Base-by-base conservation (phyloP, 1,140 invertebrate genomes). In the Heterodera carotae region DNA sequence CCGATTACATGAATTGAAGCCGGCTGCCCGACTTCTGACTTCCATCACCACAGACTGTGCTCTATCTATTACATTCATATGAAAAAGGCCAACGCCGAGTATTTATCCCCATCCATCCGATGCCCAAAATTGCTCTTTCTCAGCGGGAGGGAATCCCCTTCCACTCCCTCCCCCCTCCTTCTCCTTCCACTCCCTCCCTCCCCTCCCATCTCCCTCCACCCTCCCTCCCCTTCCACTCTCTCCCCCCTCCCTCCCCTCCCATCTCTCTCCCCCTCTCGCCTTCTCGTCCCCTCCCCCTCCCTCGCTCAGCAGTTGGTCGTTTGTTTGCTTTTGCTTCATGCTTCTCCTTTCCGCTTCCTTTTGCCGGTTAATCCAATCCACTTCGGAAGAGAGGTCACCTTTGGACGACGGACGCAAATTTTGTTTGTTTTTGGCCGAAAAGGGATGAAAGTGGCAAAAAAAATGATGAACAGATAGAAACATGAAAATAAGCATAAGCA, bases 341-440 rank as follows among this genome's bases (percentile, higher is more conserved):
- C 33, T 8, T 71, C 48, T 48, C 69, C 69, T 48, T 34, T 31
- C 31, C 34, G 22, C 43, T 18, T 48, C 18, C 36, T 33, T 56
- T 71, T 71, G 48, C 31, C 56, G 10, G 25, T 71, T 70, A 29
- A 29, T 36, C 68, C 31, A 25, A 48, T 34, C 18, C 39, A 59
- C 69, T 39, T 69, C 48, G 22, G 59, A 53, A 22, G 59, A 53
- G 18, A 53, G 48, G 48, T 53, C 48, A 53, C 48, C 48, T 53
- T 71, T 71, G 59, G 69, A 33, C n/a, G n/a, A n/a, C 34, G 69
- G 69, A 18, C 29, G 59, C 15, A 7, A n/a, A 29, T n/a, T n/a
- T 56, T 60, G 56, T 62, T 29, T 74, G 34, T 69, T 31, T 48
- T 39, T n/a, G 36, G 59, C 53, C 71, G 71, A 64, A 74, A 27